Evolutionary conservation across 2,888 invertebrate species (phyloP), one percentile per base, ranked within the genome.

Genomic region (Muscina levida): DNA sequence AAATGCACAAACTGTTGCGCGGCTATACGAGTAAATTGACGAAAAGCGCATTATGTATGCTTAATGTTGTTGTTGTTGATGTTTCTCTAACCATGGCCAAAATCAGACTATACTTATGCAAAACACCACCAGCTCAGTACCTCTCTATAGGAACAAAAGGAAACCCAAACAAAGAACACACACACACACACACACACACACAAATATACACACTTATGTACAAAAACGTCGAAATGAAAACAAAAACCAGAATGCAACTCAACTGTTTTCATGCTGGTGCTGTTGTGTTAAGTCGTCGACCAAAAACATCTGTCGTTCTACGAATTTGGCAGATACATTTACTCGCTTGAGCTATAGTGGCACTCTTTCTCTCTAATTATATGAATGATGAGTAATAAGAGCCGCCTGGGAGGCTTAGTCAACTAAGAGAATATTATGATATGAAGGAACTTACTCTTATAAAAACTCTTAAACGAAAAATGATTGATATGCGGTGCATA

Each of bases 221-320:
- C 66, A 8, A 46, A 56, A 53, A 44, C 11, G 42, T 31, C 31
- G 51, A 24, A 68, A 59, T 19, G 53, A 48, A 57, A 44, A 65
- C 53, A 59, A 66, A n/a, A 67, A 59, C 42, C 2, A 17, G 51
- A 51, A 42, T n/a, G 39, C 72, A 46, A 74, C 65, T n/a, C 62
- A 62, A 42, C 39, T 42, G 22, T 22, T 62, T 59, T 59, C 56
- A 57, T 59, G 71, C 71, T 65, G 75, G 51, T 72, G 67, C 62
- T 68, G 62, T 65, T 31, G 31, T 73, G 68, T 71, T 71, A 73
- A 57, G 46, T 19, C 39, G 66, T 66, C 70, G 37, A 57, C 53
- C n/a, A 72, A 77, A 74, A 83, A 83, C 82, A 83, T 83, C 83
- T 83, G 83, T 75, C 83, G 83, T 82, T 82, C 82, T 76, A 65